A percentile compares a stretch with the other conserved stretches of the same genome.
Evolutionary conservation across 2,797 vertebrate genomes (phyloP).

Genomic region (Kryptolebias ocellatus): DNA sequence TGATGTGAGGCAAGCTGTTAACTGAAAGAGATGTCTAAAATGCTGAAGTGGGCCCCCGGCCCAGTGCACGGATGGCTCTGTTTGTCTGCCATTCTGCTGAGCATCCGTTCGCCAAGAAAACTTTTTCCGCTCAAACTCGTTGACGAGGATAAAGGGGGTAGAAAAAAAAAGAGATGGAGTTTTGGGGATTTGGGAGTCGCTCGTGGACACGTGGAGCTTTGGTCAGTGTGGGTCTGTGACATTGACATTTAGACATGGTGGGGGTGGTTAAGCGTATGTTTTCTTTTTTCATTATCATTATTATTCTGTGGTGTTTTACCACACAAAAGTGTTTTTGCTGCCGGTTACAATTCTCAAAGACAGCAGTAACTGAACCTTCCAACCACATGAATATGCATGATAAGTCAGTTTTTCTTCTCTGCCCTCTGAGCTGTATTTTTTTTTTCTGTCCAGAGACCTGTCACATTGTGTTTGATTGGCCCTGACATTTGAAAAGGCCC

Average conservation of each 20-base stretch:
- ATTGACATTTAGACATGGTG: slow-evolving; percentile 72
- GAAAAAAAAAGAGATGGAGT: slow-evolving; percentile 28
- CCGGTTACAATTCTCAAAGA: slow-evolving; percentile 57
- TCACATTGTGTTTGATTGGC: slow-evolving; percentile 79
- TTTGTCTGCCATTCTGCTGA: slow-evolving; percentile 80
- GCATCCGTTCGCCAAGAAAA: slow-evolving; percentile 71
- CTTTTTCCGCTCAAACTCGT: slow-evolving; percentile 66
- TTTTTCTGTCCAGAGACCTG: slow-evolving; percentile 69
- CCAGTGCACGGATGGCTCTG: slow-evolving; percentile 64
- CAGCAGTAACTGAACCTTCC: slow-evolving; percentile 65
- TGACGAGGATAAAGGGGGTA: slow-evolving; percentile 57
- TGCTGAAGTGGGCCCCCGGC: slow-evolving; percentile 73
- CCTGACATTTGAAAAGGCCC: slow-evolving; percentile 84
- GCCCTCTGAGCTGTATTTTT: slow-evolving; percentile 69
- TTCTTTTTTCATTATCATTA: slow-evolving; percentile 24
- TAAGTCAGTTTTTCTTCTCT: slow-evolving; percentile 71
- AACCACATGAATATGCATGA: slow-evolving; percentile 75
- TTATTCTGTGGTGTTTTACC: slow-evolving; percentile 45
- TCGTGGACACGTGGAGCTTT: slow-evolving; percentile 55
- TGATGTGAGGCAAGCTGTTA: slow-evolving; percentile 77
- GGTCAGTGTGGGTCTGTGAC: slow-evolving; percentile 63
- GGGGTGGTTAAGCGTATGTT: slow-evolving; percentile 43
- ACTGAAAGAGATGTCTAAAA: slow-evolving; percentile 78
- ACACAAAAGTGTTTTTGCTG: slow-evolving; percentile 60
- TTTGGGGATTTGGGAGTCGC: slow-evolving; percentile 63